These are phyloP conservation scores for Bovichtus diacanthus DNA, from an alignment of 2,797 vertebrate genomes.

Conservation along the genomic window DNA sequence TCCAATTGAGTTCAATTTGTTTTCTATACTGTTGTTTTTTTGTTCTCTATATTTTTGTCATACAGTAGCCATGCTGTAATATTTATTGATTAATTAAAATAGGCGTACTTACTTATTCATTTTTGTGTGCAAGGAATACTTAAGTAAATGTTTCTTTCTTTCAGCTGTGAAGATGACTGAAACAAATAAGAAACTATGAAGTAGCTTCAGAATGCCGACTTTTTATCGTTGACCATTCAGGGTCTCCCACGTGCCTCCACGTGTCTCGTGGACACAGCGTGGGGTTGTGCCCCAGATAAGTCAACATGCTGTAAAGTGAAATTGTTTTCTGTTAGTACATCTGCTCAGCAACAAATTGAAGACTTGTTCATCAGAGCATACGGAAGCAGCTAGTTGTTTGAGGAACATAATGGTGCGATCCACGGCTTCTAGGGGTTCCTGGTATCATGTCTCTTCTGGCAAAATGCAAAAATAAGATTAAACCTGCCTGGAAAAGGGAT, in stretches of 20 bases:
- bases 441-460: constrained; percentile 5
- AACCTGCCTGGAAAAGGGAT: constrained; percentile 3
- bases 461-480: not conserved
- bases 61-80: too few species aligned
- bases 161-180: not conserved
- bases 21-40: too few species aligned
- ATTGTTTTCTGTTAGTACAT: constrained; percentile 65
- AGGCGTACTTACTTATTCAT: too few species aligned
- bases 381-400: constrained; percentile 62
- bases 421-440: constrained; percentile 64
- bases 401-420: constrained; percentile 64
- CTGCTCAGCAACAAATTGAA: constrained; percentile 83
- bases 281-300: constrained; percentile 25
- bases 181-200: not conserved
- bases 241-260: not conserved
- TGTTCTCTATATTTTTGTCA: too few species aligned
- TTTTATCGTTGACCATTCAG: not conserved
- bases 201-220: not conserved
- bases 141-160: too few species aligned
- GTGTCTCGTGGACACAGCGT: not conserved
- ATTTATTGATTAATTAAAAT: too few species aligned
- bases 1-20: too few species aligned
- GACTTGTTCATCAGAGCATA: constrained; percentile 67
- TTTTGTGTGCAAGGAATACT: too few species aligned
- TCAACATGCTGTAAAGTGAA: constrained; percentile 79